Conservation (phyloP, 2,113 vertebrate genomes). For the Catharus minimus region DNA sequence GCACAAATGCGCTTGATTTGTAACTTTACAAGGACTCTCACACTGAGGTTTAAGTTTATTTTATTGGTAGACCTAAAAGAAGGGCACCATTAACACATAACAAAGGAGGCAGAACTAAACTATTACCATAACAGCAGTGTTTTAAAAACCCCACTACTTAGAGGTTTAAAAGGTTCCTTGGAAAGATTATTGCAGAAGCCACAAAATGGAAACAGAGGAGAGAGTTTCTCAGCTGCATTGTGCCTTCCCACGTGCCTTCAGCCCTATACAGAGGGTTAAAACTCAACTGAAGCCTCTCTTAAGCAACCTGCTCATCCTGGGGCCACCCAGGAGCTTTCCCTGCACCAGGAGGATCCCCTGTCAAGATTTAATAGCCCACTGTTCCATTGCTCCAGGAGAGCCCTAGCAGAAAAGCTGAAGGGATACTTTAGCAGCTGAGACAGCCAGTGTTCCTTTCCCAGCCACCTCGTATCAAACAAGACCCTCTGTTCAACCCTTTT, state of each 20-base stretch:
- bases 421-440: neutral
- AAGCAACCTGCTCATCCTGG: neutral
- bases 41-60: neutral
- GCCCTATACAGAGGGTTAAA: neutral
- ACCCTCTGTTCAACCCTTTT: neutral
- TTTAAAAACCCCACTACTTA: conserved; percentile 4
- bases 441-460: neutral
- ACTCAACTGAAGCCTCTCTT: neutral
- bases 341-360: neutral
- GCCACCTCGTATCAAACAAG: neutral
- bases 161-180: conserved; percentile 31
- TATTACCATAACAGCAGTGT: neutral
- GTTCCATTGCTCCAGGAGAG: neutral
- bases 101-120: conserved; percentile 18
- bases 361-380: neutral
- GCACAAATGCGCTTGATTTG: neutral
- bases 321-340: neutral
- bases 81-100: conserved; percentile 32
- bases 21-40: conserved; percentile 15
- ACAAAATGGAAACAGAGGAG: conserved; percentile 30
- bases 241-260: accelerated
- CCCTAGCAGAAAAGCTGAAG: neutral
- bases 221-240: neutral
- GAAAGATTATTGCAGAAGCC: conserved; percentile 11
- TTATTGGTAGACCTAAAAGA: conserved; percentile 24